These are phyloP conservation scores for Coregonus clupeaformis DNA, from an alignment of 2,113 vertebrate species.

Conservation along the genomic window DNA sequence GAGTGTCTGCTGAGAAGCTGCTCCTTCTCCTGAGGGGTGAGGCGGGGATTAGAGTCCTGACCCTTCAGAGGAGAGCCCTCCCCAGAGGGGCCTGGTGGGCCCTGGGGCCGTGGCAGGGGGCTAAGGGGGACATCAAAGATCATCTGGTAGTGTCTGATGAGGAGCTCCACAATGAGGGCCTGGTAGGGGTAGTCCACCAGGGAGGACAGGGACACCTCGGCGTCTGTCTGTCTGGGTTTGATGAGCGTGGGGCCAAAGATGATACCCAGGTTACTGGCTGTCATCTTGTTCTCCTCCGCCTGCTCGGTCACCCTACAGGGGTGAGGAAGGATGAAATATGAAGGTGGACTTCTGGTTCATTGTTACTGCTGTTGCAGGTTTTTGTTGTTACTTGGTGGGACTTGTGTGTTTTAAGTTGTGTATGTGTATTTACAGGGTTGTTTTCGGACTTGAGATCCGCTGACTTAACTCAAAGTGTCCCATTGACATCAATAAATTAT, in stretches of 20 bases:
- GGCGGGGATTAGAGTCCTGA: conserved; percentile 36
- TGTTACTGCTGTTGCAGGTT: no score
- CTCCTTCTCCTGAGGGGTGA: conserved; percentile 77
- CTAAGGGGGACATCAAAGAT: conserved; percentile 87
- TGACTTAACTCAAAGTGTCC: background rate
- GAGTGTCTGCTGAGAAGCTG: conserved; percentile 79
- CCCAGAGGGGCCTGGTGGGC: conserved; percentile 56
- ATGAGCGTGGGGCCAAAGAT: conserved; percentile 97
- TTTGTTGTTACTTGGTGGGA: no score
- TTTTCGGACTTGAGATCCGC: no score
- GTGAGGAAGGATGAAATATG: no score
- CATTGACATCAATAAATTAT: background rate
- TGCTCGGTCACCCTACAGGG: conserved; percentile 83
- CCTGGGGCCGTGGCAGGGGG: conserved; percentile 53
- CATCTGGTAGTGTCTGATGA: conserved; percentile 88
- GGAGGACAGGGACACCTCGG: conserved; percentile 89
- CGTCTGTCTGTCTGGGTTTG: conserved; percentile 87
- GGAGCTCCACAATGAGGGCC: conserved; percentile 89
- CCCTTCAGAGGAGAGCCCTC: conserved; percentile 49
- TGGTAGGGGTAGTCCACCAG: conserved; percentile 96
- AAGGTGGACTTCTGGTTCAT: background rate
- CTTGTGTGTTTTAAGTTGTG: no score
- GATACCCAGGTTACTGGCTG: conserved; percentile 93
- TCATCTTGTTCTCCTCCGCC: conserved; percentile 97
- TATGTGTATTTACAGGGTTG: background rate